Percentiles rank a stretch among this genome's conserved stretches.
These are phyloP conservation scores for Saxidomus purpurata DNA, from an alignment of 1,140 invertebrate genomes.

Conservation along the genomic window DNA sequence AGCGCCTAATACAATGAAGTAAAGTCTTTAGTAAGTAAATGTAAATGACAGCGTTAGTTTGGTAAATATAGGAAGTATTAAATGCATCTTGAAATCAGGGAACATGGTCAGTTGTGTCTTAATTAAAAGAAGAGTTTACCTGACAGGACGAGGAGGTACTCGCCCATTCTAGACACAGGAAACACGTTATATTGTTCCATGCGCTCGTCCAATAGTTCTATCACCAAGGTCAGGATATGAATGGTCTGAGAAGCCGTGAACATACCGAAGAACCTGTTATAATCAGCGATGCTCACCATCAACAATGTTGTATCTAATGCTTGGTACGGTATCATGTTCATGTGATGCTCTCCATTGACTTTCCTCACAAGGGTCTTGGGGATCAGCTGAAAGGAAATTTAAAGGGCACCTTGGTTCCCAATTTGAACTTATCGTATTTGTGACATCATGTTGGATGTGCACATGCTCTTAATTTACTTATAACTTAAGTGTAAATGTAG, in stretches of 20 bases:
- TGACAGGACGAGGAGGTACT: conserved; percentile 27
- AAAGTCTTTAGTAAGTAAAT: too few species aligned
- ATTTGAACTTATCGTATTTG: too few species aligned
- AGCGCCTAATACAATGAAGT: too few species aligned
- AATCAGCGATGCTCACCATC: conserved; percentile 24
- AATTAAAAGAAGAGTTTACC: conserved; percentile 26
- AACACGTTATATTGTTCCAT: conserved; percentile 61
- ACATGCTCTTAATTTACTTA: too few species aligned
- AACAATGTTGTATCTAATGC: conserved; percentile 33
- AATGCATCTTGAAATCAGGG: too few species aligned
- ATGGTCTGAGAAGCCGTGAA: conserved; percentile 15
- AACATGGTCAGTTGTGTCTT: too few species aligned
- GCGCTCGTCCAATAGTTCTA: conserved; percentile 55
- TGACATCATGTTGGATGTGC: too few species aligned
- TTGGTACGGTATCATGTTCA: conserved; percentile 41
- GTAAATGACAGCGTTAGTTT: too few species aligned
- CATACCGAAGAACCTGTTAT: not conserved
- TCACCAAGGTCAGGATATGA: conserved; percentile 38
- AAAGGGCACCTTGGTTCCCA: too few species aligned
- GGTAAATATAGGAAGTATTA: too few species aligned
- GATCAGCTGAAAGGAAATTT: conserved; percentile 3
- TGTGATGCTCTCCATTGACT: not conserved
- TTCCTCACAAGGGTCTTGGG: not conserved
- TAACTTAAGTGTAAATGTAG: too few species aligned
- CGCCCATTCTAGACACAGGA: conserved; percentile 28